phyloP scores from a whole-genome alignment of 2,113 vertebrate species.

The Tachuris rubrigastra region DNA sequence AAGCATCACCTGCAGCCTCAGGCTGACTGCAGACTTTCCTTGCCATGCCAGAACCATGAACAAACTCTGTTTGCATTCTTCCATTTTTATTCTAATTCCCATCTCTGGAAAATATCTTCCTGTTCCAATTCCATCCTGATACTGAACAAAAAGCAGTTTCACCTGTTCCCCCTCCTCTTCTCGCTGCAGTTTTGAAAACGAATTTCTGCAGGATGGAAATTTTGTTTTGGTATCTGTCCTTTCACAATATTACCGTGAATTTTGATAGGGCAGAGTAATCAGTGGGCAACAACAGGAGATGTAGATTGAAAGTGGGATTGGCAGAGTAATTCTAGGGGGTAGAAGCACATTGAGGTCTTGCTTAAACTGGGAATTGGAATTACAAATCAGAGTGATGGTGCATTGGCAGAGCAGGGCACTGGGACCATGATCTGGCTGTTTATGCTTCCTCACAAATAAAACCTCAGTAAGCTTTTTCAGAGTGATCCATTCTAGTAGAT shows the following conservation, averaged over 20 bases:
- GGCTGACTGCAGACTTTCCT: neutral
- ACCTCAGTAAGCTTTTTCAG: neutral
- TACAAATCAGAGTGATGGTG: neutral
- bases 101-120: neutral
- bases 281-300: neutral
- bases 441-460: neutral
- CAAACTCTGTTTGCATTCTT: neutral
- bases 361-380: neutral
- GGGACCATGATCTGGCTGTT: neutral
- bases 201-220: neutral
- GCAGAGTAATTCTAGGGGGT: neutral
- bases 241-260: neutral
- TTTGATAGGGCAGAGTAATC: neutral
- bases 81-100: neutral
- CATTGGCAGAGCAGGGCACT: accelerated
- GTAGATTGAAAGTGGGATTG: neutral
- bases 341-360: neutral
- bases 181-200: neutral
- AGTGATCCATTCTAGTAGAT: neutral
- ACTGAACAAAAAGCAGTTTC: neutral
- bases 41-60: neutral
- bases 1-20: neutral
- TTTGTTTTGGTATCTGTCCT: neutral
- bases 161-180: neutral
- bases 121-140: neutral